Conservation (phyloP, 2,888 invertebrate species). For the Pristionchus fissidentatus region DNA sequence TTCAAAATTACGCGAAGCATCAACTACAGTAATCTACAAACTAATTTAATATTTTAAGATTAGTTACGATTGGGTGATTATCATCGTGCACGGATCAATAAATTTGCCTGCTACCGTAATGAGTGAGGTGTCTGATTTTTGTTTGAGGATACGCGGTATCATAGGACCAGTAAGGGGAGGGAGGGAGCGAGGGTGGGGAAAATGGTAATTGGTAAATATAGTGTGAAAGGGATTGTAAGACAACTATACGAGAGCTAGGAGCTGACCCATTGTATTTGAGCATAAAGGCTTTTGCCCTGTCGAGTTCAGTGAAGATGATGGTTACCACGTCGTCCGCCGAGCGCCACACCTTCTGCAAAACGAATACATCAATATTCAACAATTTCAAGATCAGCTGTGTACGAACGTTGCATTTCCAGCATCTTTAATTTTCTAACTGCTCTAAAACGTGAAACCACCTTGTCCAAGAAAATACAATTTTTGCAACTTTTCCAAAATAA, state of each 20-base stretch:
- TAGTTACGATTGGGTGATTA: too few species aligned
- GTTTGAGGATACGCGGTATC: too few species aligned
- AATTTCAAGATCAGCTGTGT: too few species aligned
- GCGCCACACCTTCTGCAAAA: conserved; percentile 72
- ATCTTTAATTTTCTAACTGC: too few species aligned
- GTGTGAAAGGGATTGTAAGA: neutral
- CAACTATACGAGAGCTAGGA: conserved; percentile 16
- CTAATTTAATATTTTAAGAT: too few species aligned
- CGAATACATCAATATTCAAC: too few species aligned
- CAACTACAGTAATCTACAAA: too few species aligned
- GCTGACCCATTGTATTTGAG: conserved; percentile 70
- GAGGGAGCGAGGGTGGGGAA: neutral
- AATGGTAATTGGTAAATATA: neutral
- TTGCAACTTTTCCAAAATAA: too few species aligned
- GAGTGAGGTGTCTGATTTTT: neutral
- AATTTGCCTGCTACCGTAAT: conserved; percentile 15
- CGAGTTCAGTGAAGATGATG: conserved; percentile 69
- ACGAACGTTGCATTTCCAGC: too few species aligned
- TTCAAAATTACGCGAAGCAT: too few species aligned
- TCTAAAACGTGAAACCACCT: neutral
- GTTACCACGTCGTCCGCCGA: conserved; percentile 63
- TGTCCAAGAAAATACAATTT: neutral
- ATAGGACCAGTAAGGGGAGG: too few species aligned
- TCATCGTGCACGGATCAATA: conserved; percentile 34
- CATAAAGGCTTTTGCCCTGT: conserved; percentile 72